These are phyloP conservation scores for Nymphalis io DNA, from an alignment of 1,140 invertebrate species.

Conservation along the genomic window DNA sequence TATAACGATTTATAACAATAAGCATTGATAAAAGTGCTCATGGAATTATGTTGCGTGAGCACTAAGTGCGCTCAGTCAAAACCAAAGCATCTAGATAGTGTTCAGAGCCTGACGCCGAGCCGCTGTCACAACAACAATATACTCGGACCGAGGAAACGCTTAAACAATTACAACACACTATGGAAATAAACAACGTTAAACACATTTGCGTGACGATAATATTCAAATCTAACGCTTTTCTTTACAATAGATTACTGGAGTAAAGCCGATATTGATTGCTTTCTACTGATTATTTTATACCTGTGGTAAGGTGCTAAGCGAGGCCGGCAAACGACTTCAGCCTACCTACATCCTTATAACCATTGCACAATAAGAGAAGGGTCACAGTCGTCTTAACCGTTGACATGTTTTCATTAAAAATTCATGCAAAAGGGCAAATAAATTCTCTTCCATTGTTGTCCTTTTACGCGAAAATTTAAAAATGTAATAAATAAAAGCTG, in stretches of 20 bases:
- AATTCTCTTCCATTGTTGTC: too few relatives aligned
- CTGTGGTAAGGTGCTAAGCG: not conserved
- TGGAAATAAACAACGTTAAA: slow-evolving; percentile 8
- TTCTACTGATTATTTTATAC: not conserved
- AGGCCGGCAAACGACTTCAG: not conserved
- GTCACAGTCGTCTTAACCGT: too few relatives aligned
- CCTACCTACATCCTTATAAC: too few relatives aligned
- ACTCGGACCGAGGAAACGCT: not conserved
- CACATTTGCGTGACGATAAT: not conserved
- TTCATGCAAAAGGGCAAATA: too few relatives aligned
- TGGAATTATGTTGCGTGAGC: not conserved
- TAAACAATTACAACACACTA: not conserved
- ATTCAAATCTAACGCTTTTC: not conserved
- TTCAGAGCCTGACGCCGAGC: not conserved
- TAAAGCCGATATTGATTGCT: not conserved
- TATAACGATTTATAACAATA: not conserved
- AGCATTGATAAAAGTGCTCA: not conserved
- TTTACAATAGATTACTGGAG: not conserved
- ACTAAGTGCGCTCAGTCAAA: slow-evolving; percentile 1
- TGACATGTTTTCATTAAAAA: too few relatives aligned
- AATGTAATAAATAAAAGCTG: too few relatives aligned
- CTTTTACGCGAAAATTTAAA: too few relatives aligned
- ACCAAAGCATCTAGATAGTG: not conserved
- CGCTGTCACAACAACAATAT: not conserved
- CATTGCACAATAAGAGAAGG: too few relatives aligned